Percentiles rank a stretch among this genome's conserved stretches.
Evolutionary conservation across 1,140 invertebrate species (phyloP).

Genomic region (Cydia strobilella): DNA sequence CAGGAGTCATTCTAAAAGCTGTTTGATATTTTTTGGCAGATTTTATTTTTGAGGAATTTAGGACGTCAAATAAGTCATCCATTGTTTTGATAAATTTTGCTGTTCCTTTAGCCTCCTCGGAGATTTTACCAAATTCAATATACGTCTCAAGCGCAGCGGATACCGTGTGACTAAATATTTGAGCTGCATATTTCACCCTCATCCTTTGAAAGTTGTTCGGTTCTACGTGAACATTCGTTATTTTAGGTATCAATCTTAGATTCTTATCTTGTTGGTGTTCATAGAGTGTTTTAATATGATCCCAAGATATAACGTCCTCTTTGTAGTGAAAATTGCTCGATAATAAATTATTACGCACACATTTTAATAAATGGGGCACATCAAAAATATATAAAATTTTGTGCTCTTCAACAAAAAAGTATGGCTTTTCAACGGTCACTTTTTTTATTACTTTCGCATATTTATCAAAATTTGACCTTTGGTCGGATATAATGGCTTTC

Average conservation of each 20-base stretch:
- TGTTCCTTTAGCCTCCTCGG: slow-evolving; percentile 14
- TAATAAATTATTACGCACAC: no score
- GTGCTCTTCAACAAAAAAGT: slow-evolving; percentile 38
- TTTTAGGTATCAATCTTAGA: no score
- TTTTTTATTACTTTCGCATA: no score
- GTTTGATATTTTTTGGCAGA: neutral
- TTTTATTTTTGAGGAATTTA: slow-evolving; percentile 21
- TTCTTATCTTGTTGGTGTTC: no score
- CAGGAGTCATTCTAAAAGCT: neutral
- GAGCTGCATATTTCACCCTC: slow-evolving; percentile 5
- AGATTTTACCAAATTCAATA: slow-evolving; percentile 20
- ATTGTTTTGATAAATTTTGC: slow-evolving; percentile 7
- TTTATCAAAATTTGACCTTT: no score
- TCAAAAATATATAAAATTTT: slow-evolving; percentile 49
- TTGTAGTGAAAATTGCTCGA: no score
- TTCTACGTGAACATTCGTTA: no score
- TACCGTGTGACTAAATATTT: slow-evolving; percentile 22
- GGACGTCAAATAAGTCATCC: slow-evolving; percentile 21
- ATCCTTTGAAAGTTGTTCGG: slow-evolving; percentile 23
- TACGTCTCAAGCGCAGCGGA: slow-evolving; percentile 7
- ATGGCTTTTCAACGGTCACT: slow-evolving; percentile 41
- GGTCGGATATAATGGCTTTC: slow-evolving; percentile 38
- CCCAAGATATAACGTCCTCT: no score
- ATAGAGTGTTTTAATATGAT: no score
- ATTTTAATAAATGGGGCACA: slow-evolving; percentile 46